Percentiles rank a stretch among this genome's conserved stretches.
These are phyloP conservation scores for Sphaerodactylus townsendi DNA, from an alignment of 2,113 vertebrate species.

Conservation along the genomic window DNA sequence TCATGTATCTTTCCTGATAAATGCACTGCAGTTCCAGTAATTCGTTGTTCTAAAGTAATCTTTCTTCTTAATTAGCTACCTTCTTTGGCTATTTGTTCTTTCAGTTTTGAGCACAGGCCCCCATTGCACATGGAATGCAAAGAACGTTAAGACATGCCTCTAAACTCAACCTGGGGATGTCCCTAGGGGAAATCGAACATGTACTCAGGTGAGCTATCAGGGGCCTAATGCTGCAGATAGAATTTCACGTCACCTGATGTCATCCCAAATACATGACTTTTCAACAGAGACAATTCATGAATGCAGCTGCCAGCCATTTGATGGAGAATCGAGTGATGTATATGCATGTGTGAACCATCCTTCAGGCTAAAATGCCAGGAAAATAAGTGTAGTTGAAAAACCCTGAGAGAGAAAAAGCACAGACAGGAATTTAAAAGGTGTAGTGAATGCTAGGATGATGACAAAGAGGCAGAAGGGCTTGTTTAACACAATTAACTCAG, in stretches of 20 bases:
- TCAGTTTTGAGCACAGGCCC: too few relatives aligned
- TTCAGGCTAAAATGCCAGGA: not conserved
- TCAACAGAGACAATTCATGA: not conserved
- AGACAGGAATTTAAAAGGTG: not conserved
- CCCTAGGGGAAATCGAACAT: too few relatives aligned
- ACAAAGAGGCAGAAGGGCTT: not conserved
- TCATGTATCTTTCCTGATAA: too few relatives aligned
- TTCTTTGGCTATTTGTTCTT: too few relatives aligned
- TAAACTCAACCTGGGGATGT: too few relatives aligned
- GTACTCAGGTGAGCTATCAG: not conserved
- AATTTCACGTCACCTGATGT: not conserved
- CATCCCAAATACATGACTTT: not conserved
- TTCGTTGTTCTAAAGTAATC: too few relatives aligned
- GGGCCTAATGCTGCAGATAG: not conserved
- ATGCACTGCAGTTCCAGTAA: too few relatives aligned
- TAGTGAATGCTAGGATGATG: not conserved
- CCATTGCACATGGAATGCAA: too few relatives aligned
- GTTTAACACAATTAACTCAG: not conserved
- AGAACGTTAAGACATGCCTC: too few relatives aligned
- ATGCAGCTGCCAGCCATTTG: not conserved
- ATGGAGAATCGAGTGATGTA: not conserved
- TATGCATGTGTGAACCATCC: not conserved
- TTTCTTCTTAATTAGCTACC: too few relatives aligned
- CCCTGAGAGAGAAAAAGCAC: not conserved
- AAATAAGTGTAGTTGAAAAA: not conserved